These are phyloP conservation scores for Eucera pruinosa DNA, from an alignment of 2,888 invertebrate genomes.

Conservation along the genomic window DNA sequence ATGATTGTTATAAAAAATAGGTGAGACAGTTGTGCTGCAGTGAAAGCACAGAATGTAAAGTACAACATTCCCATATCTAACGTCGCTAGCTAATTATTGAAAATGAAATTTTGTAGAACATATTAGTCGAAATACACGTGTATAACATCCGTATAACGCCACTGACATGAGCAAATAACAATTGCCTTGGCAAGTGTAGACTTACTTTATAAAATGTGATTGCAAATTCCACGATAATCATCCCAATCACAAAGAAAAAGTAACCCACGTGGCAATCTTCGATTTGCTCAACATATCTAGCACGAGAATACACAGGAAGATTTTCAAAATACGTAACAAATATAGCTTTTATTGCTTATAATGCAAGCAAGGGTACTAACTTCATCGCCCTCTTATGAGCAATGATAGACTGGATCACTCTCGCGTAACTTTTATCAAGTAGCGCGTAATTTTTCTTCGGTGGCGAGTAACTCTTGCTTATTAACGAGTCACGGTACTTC, in stretches of 20 bases:
- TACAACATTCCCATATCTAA: neutral
- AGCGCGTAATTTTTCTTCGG: too few relatives aligned
- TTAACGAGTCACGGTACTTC: neutral
- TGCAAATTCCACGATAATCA: neutral
- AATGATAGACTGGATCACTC: neutral
- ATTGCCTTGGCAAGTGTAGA: neutral
- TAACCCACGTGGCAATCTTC: constrained; percentile 7
- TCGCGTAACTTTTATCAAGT: neutral
- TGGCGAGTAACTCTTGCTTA: too few relatives aligned
- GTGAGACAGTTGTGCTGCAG: constrained; percentile 2
- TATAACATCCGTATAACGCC: too few relatives aligned
- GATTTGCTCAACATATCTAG: constrained; percentile 1
- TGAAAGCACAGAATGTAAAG: neutral
- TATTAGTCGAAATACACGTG: too few relatives aligned
- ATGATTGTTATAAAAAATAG: constrained; percentile 1
- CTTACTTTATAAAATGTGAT: constrained; percentile 5
- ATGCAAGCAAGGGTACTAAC: neutral
- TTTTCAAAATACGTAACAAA: neutral
- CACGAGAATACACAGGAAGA: neutral
- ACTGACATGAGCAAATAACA: too few relatives aligned
- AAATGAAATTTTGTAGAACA: too few relatives aligned
- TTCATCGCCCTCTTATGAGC: constrained; percentile 6
- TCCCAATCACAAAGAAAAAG: neutral
- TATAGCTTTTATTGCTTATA: too few relatives aligned
- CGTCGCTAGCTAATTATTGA: neutral